These are phyloP conservation scores for Hipparchia semele DNA, from an alignment of 2,888 invertebrate genomes.

Conservation along the genomic window DNA sequence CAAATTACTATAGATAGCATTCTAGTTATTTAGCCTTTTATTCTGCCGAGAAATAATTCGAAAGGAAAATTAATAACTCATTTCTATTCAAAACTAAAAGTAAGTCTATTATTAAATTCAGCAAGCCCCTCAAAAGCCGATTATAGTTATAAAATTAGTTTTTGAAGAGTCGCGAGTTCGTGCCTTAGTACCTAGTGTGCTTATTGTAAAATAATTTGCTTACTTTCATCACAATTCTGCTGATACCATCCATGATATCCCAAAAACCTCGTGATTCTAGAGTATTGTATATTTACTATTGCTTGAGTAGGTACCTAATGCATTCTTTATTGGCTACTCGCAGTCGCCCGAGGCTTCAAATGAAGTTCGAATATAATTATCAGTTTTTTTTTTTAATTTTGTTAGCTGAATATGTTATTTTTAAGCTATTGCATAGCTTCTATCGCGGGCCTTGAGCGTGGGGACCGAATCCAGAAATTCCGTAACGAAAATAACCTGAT, in stretches of 20 bases:
- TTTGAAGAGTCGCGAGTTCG: not conserved
- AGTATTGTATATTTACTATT: not conserved
- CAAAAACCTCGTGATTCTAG: not conserved
- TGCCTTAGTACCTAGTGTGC: not conserved
- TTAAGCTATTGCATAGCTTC: no score
- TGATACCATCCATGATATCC: not conserved
- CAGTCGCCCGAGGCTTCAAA: no score
- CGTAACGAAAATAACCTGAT: no score
- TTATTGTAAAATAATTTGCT: not conserved
- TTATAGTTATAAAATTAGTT: constrained; percentile 14
- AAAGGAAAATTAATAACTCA: not conserved
- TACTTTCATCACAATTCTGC: no score
- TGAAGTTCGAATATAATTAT: no score
- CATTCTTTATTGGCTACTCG: no score
- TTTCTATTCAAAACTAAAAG: constrained; percentile 7
- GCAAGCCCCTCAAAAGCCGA: not conserved
- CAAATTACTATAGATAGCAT: no score
- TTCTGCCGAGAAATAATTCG: not conserved
- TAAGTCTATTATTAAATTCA: not conserved
- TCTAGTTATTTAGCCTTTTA: not conserved
- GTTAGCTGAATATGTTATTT: no score
- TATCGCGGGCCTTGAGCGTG: no score
- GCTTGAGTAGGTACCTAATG: no score
- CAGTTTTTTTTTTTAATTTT: no score
- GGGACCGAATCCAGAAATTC: no score